Percentiles rank a stretch among this genome's conserved stretches.
Conservation (phyloP, 1,140 invertebrate genomes). For the Penaeus chinensis region DNA sequence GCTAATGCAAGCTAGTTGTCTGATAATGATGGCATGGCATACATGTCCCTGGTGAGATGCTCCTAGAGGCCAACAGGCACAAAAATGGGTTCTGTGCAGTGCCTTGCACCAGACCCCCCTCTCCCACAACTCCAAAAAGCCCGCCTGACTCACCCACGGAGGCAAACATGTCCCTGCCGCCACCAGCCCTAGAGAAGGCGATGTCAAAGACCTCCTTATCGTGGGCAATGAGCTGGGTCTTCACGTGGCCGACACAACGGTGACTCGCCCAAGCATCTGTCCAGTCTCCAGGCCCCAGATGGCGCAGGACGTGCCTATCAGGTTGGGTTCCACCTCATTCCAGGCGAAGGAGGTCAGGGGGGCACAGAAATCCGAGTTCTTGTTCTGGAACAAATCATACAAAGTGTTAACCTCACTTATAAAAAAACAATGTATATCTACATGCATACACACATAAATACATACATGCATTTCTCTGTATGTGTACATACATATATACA, state of each 20-base stretch:
- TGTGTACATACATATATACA: too few relatives aligned
- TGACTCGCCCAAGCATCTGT: constrained; percentile 81
- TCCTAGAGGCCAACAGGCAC: too few relatives aligned
- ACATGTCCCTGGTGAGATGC: too few relatives aligned
- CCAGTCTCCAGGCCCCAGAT: constrained; percentile 99
- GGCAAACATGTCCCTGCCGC: constrained; percentile 99
- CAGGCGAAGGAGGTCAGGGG: constrained; percentile 99
- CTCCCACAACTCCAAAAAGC: background rate
- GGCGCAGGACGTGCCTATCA: constrained; percentile 98
- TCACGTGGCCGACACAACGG: constrained; percentile 92
- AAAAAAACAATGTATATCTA: too few relatives aligned
- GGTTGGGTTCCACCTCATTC: constrained; percentile 99
- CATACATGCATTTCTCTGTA: too few relatives aligned
- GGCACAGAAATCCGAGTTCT: constrained; percentile 99
- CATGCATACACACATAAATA: too few relatives aligned
- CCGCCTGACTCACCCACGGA: constrained; percentile 81
- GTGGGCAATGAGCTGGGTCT: constrained; percentile 98
- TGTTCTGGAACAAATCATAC: constrained; percentile 77
- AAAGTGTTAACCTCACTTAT: too few relatives aligned
- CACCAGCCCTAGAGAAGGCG: constrained; percentile 95
- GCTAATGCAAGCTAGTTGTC: too few relatives aligned
- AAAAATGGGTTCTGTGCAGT: too few relatives aligned
- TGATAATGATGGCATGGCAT: too few relatives aligned
- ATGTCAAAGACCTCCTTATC: constrained; percentile 99
- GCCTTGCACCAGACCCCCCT: too few relatives aligned